Evolutionary conservation across 2,797 vertebrate species (phyloP).

Genomic region (Gymnothorax reevesii): DNA sequence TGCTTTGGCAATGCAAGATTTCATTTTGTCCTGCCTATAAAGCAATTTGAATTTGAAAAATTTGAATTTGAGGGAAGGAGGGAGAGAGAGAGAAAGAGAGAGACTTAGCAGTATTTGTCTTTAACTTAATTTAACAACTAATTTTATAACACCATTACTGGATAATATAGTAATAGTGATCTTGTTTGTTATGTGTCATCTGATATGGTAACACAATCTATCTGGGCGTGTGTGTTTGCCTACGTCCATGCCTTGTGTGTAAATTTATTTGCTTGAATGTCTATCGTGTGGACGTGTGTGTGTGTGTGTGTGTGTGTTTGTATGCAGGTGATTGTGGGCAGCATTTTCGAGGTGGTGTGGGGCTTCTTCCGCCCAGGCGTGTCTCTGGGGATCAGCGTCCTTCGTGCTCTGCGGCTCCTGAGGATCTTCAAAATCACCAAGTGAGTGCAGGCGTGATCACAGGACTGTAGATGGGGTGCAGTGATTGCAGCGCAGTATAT

Average conservation of each 20-base stretch:
- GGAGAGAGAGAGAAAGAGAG: not conserved
- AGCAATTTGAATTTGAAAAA: no score
- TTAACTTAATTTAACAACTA: not conserved
- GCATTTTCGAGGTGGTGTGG: conserved; percentile 98
- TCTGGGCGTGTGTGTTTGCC: conserved; percentile 34
- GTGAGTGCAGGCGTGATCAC: conserved; percentile 59
- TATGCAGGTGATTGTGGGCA: conserved; percentile 92
- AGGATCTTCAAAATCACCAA: conserved; percentile 98
- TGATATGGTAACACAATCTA: not conserved
- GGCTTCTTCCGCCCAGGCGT: conserved; percentile 95
- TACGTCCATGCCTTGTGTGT: conserved; percentile 82
- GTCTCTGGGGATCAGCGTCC: conserved; percentile 96
- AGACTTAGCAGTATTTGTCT: not conserved
- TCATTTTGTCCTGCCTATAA: no score
- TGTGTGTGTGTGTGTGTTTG: conserved; percentile 16
- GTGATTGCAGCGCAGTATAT: not conserved
- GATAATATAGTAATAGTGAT: not conserved
- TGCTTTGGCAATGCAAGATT: no score
- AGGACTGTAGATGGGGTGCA: not conserved
- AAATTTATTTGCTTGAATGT: conserved; percentile 51
- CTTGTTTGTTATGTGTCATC: not conserved
- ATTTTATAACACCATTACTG: not conserved
- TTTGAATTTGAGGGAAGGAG: not conserved
- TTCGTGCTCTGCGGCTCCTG: conserved; percentile 90
- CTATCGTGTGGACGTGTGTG: not conserved